Conservation (phyloP, 2,888 invertebrate species). For the Philereme transversata region DNA sequence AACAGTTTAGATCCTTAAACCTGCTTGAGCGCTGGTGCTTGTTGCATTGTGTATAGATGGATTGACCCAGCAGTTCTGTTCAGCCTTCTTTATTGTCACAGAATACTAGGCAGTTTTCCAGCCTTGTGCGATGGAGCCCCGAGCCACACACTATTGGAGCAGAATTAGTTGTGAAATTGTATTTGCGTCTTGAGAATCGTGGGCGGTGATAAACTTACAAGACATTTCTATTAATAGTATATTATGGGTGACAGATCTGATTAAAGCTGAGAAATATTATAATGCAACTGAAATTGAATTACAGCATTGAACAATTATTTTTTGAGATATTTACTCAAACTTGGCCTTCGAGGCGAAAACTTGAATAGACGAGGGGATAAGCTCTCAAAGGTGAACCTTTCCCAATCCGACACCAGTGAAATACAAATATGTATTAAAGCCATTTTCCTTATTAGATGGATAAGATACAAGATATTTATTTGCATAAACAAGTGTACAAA, state of each 20-base stretch:
- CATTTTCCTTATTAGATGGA: not conserved
- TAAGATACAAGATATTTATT: too few species aligned
- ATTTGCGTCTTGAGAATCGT: conserved; percentile 13
- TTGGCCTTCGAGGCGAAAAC: too few species aligned
- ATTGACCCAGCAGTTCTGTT: not conserved
- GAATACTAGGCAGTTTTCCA: not conserved
- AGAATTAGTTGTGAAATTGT: conserved; percentile 12
- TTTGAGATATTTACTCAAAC: too few species aligned
- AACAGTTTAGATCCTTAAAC: too few species aligned
- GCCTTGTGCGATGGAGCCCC: not conserved
- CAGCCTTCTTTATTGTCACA: not conserved
- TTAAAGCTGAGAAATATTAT: not conserved
- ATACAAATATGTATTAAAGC: not conserved
- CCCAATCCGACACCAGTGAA: not conserved
- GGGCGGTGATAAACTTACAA: conserved; percentile 14
- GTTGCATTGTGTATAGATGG: not conserved
- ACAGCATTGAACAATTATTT: too few species aligned
- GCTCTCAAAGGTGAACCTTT: not conserved
- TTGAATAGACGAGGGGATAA: too few species aligned
- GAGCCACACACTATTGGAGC: not conserved
- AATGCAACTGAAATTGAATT: too few species aligned
- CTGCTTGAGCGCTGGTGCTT: too few species aligned
- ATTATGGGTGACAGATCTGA: conserved; percentile 7
- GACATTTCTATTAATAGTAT: conserved; percentile 10
- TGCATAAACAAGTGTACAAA: too few species aligned